These are phyloP conservation scores for Melinaea marsaeus DNA, from an alignment of 2,888 invertebrate species.

Conservation along the genomic window DNA sequence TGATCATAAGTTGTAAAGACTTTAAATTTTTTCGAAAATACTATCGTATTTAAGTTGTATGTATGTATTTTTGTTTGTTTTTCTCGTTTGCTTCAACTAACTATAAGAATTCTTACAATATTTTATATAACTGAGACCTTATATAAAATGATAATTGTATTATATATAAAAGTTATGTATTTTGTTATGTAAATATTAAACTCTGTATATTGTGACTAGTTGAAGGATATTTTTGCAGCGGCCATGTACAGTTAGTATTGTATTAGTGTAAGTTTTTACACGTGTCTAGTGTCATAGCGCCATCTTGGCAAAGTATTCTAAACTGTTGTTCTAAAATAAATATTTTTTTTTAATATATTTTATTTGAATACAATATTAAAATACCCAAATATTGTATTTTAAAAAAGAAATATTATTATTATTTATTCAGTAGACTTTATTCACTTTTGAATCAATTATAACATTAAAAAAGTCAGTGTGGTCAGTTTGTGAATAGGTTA, in stretches of 20 bases:
- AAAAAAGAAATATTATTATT: too few species aligned
- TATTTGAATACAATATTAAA: neutral
- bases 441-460: too few species aligned
- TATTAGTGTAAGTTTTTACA: constrained; percentile 63
- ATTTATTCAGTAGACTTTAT: too few species aligned
- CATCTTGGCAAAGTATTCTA: constrained; percentile 58
- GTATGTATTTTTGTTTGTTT: too few species aligned
- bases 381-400: too few species aligned
- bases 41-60: too few species aligned
- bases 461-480: too few species aligned
- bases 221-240: constrained; percentile 45
- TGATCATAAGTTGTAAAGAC: too few species aligned
- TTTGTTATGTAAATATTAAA: constrained; percentile 47
- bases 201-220: constrained; percentile 36
- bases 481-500: too few species aligned
- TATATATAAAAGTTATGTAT: constrained; percentile 29
- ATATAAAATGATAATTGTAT: too few species aligned
- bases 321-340: constrained; percentile 66
- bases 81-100: neutral
- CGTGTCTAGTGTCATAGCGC: constrained; percentile 57
- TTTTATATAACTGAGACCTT: constrained; percentile 2
- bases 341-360: constrained; percentile 36
- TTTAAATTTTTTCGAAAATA: too few species aligned
- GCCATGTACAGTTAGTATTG: constrained; percentile 53
- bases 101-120: neutral